Base-by-base conservation (phyloP, 2,113 vertebrate species). In the Willisornis vidua region DNA sequence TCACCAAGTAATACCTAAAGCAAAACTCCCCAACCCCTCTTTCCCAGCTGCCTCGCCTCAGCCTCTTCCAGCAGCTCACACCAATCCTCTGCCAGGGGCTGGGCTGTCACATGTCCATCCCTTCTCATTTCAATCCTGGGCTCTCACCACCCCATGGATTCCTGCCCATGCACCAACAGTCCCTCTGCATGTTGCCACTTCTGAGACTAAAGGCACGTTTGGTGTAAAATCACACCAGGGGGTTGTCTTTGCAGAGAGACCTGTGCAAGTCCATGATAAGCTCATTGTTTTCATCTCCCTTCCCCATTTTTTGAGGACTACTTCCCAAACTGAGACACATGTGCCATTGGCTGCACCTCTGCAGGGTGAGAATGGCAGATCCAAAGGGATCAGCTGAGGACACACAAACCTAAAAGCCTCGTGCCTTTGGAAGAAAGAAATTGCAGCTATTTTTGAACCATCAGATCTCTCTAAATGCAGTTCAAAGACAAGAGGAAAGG, bases 1-100 rank as follows among this genome's bases (percentile, higher is more conserved):
- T 29, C 19, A 68, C 35, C 28, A 45, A 67, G 8, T 5, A 57
- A 19, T 7, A 79, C 9, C 61, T 20, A 23, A 73, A 58, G 18
- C n/a, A 35, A 10, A 35, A 25, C 2, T 10, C 5, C 4, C 37
- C 20, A 24, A 24, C 7, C 7, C 12, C 9, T 9, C 0, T 29
- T 29, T 62, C 25, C 55, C 70, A 81, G 14, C 16, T 7, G 63
- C 8, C 14, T 43, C 43, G 45, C 62, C 41, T 51, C 75, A 45
- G 37, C 29, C 24, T 43, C 19, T 22, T 1, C 48, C 73, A 26
- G 39, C 3, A 14, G 7, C 24, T 54, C 72, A 6, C 3, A 15
- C 1, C 43, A 6, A 5, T 19, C 9, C 76, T 23, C 62, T 25
- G 7, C 31, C 54, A 29, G n/a, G 14, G 14, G 11, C 59, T 5